phyloP scores from a whole-genome alignment of 2,113 vertebrate species.

The Pygoscelis adeliae region DNA sequence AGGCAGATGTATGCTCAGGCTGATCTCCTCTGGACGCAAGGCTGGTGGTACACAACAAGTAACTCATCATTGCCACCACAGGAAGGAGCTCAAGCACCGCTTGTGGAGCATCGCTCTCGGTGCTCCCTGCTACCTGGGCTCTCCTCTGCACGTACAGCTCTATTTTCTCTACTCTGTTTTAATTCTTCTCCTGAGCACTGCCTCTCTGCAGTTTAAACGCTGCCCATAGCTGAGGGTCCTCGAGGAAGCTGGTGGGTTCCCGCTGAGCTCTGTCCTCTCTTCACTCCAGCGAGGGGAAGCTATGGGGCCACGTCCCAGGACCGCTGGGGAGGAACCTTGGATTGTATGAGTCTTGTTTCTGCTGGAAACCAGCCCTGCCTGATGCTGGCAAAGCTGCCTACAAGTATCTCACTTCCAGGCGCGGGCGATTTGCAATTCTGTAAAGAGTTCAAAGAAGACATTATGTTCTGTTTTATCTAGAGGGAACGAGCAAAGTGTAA shows the following conservation, averaged over 20 bases:
- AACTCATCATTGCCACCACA: constrained; percentile 14
- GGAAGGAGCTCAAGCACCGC: constrained; percentile 60
- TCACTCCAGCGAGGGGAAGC: fast-evolving
- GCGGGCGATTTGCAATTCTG: fast-evolving
- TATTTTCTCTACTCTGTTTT: fast-evolving
- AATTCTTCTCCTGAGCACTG: not conserved
- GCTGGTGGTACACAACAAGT: not conserved
- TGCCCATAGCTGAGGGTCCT: fast-evolving
- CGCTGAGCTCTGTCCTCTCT: fast-evolving
- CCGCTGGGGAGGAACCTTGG: fast-evolving
- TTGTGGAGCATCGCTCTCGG: not conserved
- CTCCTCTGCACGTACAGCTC: fast-evolving
- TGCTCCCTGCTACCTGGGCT: not conserved
- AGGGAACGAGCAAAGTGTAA: not conserved
- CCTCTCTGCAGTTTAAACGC: fast-evolving
- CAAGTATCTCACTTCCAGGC: fast-evolving
- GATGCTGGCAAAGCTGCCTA: fast-evolving
- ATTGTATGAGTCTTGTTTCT: fast-evolving
- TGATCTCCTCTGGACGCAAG: fast-evolving
- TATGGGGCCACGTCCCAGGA: fast-evolving
- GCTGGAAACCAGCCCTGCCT: not conserved
- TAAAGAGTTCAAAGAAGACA: not conserved
- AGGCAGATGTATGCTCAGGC: fast-evolving
- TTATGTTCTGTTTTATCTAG: not conserved
- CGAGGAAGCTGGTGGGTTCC: fast-evolving